Percentiles rank a stretch among this genome's conserved stretches.
Evolutionary conservation across 2,797 vertebrate species (phyloP).

Genomic region (Pseudochaenichthys georgianus): DNA sequence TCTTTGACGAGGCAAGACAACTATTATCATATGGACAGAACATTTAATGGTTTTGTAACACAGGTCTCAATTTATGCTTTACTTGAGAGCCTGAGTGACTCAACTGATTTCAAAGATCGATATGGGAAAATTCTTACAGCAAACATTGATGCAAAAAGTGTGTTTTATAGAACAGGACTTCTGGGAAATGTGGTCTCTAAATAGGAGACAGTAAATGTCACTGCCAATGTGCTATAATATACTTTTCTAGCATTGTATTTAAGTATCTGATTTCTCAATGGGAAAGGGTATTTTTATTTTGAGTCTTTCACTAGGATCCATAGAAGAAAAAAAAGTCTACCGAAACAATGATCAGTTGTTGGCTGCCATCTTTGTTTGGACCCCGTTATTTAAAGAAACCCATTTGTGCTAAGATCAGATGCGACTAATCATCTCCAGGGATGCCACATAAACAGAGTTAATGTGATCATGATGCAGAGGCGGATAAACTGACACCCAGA

Average conservation of each 20-base stretch:
- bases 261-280: too few relatives aligned
- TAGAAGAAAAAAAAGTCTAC: not conserved
- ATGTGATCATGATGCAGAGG: slow-evolving; percentile 19
- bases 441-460: not conserved
- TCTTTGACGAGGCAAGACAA: not conserved
- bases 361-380: not conserved
- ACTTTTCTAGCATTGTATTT: too few relatives aligned
- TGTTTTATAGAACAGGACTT: not conserved
- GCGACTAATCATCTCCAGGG: not conserved
- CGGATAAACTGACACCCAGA: slow-evolving; percentile 21
- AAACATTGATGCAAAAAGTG: too few relatives aligned
- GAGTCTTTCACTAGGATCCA: too few relatives aligned
- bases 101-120: not conserved
- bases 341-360: too few relatives aligned
- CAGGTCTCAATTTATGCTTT: too few relatives aligned
- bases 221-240: too few relatives aligned
- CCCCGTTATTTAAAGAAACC: not conserved
- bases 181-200: slow-evolving; percentile 4
- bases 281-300: too few relatives aligned
- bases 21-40: not conserved
- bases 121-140: too few relatives aligned
- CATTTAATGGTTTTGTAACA: not conserved
- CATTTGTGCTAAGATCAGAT: not conserved
- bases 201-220: not conserved
- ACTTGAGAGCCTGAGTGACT: not conserved